Evolutionary conservation across 2,113 vertebrate genomes (phyloP).

Genomic region (Zosterops pallidus): DNA sequence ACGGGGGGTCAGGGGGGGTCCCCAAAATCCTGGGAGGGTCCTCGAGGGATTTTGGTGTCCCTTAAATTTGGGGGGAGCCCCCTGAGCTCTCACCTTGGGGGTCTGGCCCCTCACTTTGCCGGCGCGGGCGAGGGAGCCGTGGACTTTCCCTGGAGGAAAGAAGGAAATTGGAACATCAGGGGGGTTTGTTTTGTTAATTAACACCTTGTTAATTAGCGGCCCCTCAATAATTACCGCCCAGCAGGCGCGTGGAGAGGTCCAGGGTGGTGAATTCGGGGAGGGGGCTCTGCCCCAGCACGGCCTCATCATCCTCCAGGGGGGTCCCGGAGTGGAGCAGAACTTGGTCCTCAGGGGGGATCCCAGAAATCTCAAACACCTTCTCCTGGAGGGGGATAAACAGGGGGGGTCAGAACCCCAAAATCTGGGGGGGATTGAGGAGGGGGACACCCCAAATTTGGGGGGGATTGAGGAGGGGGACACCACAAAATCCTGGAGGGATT

Average conservation of each 20-base stretch:
- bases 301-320: not conserved
- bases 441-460: too few relatives aligned
- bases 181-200: not conserved
- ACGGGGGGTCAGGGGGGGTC: not conserved
- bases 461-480: too few relatives aligned
- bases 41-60: too few relatives aligned
- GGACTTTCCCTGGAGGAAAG: not conserved
- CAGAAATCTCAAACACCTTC: not conserved
- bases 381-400: not conserved
- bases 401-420: too few relatives aligned
- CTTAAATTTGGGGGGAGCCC: too few relatives aligned
- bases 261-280: not conserved
- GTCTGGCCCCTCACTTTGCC: not conserved
- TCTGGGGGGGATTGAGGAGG: too few relatives aligned
- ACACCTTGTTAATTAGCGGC: rapidly evolving
- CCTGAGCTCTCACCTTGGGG: not conserved
- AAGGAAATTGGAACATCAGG: not conserved
- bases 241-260: not conserved
- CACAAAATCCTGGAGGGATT: too few relatives aligned
- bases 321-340: not conserved
- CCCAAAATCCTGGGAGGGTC: too few relatives aligned
- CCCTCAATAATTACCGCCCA: not conserved
- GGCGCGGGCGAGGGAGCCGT: not conserved
- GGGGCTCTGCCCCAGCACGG: not conserved
- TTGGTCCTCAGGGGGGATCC: not conserved